These are phyloP conservation scores for Astropecten irregularis DNA, from an alignment of 53 echinoderm and acorn worm species.

Conservation along the genomic window DNA sequence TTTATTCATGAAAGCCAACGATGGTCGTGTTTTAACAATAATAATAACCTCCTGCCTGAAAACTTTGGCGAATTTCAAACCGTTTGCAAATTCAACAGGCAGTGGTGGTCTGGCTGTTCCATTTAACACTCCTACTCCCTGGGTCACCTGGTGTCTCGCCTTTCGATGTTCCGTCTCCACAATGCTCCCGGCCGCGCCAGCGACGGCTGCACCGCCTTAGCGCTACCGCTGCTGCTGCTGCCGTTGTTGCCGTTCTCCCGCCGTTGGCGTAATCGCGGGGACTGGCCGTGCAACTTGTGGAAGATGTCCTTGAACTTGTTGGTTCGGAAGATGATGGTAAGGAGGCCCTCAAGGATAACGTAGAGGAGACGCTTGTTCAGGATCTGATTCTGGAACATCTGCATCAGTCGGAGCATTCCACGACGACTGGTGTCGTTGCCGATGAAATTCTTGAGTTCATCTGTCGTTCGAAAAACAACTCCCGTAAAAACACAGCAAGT, in stretches of 20 bases:
- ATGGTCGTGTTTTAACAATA: no score
- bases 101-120: not conserved
- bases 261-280: constrained; percentile 83
- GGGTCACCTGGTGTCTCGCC: constrained; percentile 73
- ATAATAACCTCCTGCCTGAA: no score
- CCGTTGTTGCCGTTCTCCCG: constrained; percentile 59
- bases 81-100: no score
- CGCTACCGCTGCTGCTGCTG: constrained; percentile 9
- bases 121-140: constrained; percentile 12
- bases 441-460: constrained; percentile 98
- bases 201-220: not conserved
- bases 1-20: no score
- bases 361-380: constrained; percentile 96
- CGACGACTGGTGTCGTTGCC: constrained; percentile 91
- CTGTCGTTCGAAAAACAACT: no score
- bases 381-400: constrained; percentile 90
- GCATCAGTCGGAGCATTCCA: constrained; percentile 84
- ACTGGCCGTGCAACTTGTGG: constrained; percentile 86
- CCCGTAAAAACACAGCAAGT: no score
- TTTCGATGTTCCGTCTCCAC: constrained; percentile 1
- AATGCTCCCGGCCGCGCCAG: constrained; percentile 12
- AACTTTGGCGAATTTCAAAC: no score
- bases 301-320: constrained; percentile 88
- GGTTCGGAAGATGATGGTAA: constrained; percentile 78
- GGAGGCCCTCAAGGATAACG: constrained; percentile 83